Percentiles rank a stretch among this genome's conserved stretches.
Conservation (phyloP, 1,140 invertebrate genomes). For the Drosophila elegans region DNA sequence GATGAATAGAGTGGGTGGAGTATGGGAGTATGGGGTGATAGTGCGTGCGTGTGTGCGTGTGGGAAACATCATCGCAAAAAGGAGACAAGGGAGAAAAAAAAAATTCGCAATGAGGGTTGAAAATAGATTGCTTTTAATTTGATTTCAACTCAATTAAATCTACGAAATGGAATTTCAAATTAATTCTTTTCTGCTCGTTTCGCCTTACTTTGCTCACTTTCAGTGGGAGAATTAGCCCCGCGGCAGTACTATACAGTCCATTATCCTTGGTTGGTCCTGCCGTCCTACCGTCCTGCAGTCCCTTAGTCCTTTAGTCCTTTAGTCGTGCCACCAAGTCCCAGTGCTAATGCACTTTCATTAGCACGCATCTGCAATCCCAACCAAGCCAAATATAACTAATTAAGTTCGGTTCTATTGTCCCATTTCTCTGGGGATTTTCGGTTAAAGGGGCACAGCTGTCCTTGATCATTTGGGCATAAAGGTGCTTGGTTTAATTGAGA, state of each 20-base stretch:
- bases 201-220: constrained; percentile 44
- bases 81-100: constrained; percentile 61
- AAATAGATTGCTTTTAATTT: constrained; percentile 85
- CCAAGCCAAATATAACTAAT: constrained; percentile 56
- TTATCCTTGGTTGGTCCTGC: constrained; percentile 28
- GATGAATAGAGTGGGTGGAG: constrained; percentile 1
- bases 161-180: constrained; percentile 84
- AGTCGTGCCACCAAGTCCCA: background rate
- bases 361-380: constrained; percentile 22
- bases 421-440: constrained; percentile 2
- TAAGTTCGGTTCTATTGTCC: constrained; percentile 22
- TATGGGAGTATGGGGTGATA: constrained; percentile 30
- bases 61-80: constrained; percentile 11
- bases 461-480: constrained; percentile 13
- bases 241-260: constrained; percentile 8
- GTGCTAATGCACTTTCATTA: constrained; percentile 53
- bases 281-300: background rate
- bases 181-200: constrained; percentile 63
- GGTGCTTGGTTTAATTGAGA: background rate
- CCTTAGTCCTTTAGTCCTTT: background rate
- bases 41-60: constrained; percentile 54
- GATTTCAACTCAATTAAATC: constrained; percentile 85
- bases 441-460: constrained; percentile 52
- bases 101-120: constrained; percentile 81
- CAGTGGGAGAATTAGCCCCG: constrained; percentile 18